These are phyloP conservation scores for Triplophysa tibetana DNA, from an alignment of 2,113 vertebrate species.

Conservation along the genomic window DNA sequence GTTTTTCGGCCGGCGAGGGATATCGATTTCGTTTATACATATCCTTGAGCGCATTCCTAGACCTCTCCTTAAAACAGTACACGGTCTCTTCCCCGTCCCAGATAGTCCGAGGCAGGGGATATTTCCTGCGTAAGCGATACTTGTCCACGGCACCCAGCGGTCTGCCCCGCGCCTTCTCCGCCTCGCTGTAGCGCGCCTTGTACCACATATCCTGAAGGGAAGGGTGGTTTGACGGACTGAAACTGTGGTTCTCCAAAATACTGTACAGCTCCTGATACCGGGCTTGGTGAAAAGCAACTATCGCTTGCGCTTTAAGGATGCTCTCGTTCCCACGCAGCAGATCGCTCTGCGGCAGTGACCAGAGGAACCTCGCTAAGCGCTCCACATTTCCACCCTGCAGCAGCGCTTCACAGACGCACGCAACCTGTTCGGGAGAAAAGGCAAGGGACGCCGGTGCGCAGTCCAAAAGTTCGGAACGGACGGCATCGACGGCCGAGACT, in stretches of 20 bases:
- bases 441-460: conserved; percentile 86
- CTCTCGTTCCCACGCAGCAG: conserved; percentile 98
- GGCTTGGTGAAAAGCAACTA: conserved; percentile 97
- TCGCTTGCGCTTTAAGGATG: conserved; percentile 95
- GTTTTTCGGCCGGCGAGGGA: conserved; percentile 95
- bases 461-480: conserved; percentile 86
- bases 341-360: conserved; percentile 95
- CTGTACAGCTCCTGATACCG: conserved; percentile 96
- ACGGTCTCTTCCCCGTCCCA: conserved; percentile 99
- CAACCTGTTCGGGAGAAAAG: conserved; percentile 98
- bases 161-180: conserved; percentile 95
- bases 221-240: conserved; percentile 92
- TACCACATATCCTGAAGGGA: conserved; percentile 98
- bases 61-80: conserved; percentile 99
- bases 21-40: conserved; percentile 97
- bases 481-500: conserved; percentile 77
- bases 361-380: conserved; percentile 95
- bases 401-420: conserved; percentile 97
- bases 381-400: conserved; percentile 99
- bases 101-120: conserved; percentile 96
- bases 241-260: conserved; percentile 97
- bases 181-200: conserved; percentile 96
- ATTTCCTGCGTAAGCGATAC: conserved; percentile 97
- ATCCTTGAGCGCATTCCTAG: conserved; percentile 98
- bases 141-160: conserved; percentile 98